These are phyloP conservation scores for Euplexia lucipara DNA, from an alignment of 2,888 invertebrate genomes.

Conservation along the genomic window DNA sequence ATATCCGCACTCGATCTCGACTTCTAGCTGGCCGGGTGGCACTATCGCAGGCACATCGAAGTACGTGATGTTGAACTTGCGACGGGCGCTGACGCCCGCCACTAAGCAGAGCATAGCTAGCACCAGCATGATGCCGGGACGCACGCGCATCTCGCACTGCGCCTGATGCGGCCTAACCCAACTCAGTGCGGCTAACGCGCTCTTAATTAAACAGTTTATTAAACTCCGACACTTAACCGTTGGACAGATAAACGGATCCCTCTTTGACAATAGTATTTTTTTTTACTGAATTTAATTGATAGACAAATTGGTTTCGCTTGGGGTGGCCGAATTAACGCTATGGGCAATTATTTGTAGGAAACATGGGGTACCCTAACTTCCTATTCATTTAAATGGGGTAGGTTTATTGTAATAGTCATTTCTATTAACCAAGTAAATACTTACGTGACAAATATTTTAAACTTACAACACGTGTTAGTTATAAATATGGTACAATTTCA, in stretches of 20 bases:
- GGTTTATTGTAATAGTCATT: not conserved
- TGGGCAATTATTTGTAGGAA: slow-evolving; percentile 60
- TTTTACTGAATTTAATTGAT: slow-evolving; percentile 80
- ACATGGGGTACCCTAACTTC: slow-evolving; percentile 45
- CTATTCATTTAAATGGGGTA: slow-evolving; percentile 49
- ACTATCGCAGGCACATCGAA: slow-evolving; percentile 80
- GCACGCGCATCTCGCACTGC: slow-evolving; percentile 84
- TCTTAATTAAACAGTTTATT: slow-evolving; percentile 90
- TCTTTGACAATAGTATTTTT: slow-evolving; percentile 72
- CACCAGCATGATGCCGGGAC: slow-evolving; percentile 81
- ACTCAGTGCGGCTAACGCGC: slow-evolving; percentile 77
- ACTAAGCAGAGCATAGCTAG: slow-evolving; percentile 66
- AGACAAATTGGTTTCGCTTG: slow-evolving; percentile 84
- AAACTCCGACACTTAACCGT: slow-evolving; percentile 89
- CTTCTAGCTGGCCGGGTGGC: slow-evolving; percentile 70
- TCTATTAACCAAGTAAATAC: not conserved
- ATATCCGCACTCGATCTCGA: slow-evolving; percentile 83
- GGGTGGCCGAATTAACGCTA: slow-evolving; percentile 75
- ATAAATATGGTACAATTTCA: not conserved
- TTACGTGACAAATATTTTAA: not conserved
- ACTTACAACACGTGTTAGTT: not conserved
- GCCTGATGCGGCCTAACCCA: slow-evolving; percentile 72
- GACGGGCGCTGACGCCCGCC: slow-evolving; percentile 58
- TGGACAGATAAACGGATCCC: slow-evolving; percentile 77
- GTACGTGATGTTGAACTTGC: slow-evolving; percentile 81